Base-by-base conservation (phyloP, 2,113 vertebrate species). In the Entelurus aequoreus region DNA sequence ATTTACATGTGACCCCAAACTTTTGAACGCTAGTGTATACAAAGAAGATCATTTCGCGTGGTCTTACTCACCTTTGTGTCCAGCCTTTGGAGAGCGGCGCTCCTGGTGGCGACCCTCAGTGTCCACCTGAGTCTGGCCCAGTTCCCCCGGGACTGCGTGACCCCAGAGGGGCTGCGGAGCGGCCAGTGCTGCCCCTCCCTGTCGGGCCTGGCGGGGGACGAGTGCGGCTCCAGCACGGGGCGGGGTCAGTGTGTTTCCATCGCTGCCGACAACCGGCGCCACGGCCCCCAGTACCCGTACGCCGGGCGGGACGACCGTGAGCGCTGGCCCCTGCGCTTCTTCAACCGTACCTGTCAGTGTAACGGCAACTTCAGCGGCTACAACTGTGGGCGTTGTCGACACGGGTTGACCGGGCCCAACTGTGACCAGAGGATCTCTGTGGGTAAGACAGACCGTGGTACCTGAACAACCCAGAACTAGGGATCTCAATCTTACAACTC, bases 221-320 rank as follows among this genome's bases (percentile, higher is more conserved):
- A 67, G 9, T 98, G 96, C 1, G 96, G 97, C 0, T 87, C 88
- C 56, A 91, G 86, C 10, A 85, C 89, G 0, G 94, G 94, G 0
- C 86, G 95, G 19, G 97, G 97, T 0, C 90, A 91, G 11, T 98
- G 97, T 0, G 82, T 90, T 2, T 44, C 66, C 6, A 90, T 98
- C 37, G 72, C 62, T 0, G 92, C 85, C 0, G 97, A 99, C 75
- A 82, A 60, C 0, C 84, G 92, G 0, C 92, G 93, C 15, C 95
- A 99, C 0, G 91, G 97, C 11, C 92, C 89, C 0, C 94, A 94
- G 80, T 98, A 98, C 64, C 92, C 91, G 0, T 95, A 98, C 0
- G 91, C 94, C 0, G 95, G 95, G 4, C 81, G 76, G 4, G 97
- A 99, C 28, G 97, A 98, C 77, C 90, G 95, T 0, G 96, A 97